Base-by-base conservation (phyloP, 2,113 vertebrate species). In the Syrrhaptes paradoxus region DNA sequence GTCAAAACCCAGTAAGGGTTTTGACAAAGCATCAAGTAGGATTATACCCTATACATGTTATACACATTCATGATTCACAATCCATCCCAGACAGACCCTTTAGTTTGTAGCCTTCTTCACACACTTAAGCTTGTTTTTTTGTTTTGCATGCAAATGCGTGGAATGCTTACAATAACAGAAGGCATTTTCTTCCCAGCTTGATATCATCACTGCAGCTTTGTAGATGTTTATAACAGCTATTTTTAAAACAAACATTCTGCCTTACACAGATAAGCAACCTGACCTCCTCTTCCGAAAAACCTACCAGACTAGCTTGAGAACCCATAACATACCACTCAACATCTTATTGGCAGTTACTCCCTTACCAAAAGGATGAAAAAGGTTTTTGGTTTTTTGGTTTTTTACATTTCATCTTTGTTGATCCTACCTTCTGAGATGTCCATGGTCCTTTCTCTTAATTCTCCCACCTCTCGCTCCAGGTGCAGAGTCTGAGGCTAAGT, bases 401-500 rank as follows among this genome's bases (percentile, higher is more conserved):
- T 83, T 68, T 4, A 36, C 21, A 90, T 94, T 96, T 86, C 49
- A 54, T 72, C 88, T 95, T 96, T 96, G 76, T 97, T 97, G 95
- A 83, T 92, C 97, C 96, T 97, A 97, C 97, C 97, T 97, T 97
- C 97, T 46, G 90, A 94, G 96, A 83, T 93, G 97, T 97, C 97
- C 97, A 97, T 34, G 96, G 96, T 97, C 95, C 87, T 96, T 93
- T 97, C 95, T 96, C 89, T 97, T 97, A 97, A 97, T 97, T 97
- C 92, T 97, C 96, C 97, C 96, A 96, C 96, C 97, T 97, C 96
- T 97, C 2, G 96, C 95, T 97, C 94, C 97, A 96, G 87, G 84
- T 97, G 97, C 94, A 97, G 94, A 97, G 90, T 96, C 90, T 97
- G 97, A 97, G 73, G 96, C 97, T 97, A 97, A 97, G 97, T 89